These are phyloP conservation scores for Andrena marginata DNA, from an alignment of 2,888 invertebrate species.

Conservation along the genomic window DNA sequence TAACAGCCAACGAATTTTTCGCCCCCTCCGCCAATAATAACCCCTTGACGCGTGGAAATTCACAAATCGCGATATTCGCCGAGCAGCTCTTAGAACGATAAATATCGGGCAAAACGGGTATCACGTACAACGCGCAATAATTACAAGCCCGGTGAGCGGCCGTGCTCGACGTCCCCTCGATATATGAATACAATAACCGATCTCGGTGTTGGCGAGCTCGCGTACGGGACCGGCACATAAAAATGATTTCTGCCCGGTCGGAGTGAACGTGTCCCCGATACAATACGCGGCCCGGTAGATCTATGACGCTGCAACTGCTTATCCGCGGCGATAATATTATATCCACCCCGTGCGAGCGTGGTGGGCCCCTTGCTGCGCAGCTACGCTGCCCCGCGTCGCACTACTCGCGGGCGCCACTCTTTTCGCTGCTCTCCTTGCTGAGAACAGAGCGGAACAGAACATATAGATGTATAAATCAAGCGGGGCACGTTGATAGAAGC, in stretches of 20 bases:
- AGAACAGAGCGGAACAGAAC: slow-evolving; percentile 69
- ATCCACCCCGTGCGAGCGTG: slow-evolving; percentile 59
- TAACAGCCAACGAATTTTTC: slow-evolving; percentile 1
- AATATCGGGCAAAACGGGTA: slow-evolving; percentile 6
- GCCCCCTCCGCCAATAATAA: background rate
- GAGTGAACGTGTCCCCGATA: slow-evolving; percentile 48
- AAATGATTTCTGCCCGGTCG: slow-evolving; percentile 51
- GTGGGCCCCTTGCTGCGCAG: slow-evolving; percentile 53
- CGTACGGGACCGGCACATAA: slow-evolving; percentile 31
- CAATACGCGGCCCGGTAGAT: slow-evolving; percentile 48
- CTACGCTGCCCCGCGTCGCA: slow-evolving; percentile 35
- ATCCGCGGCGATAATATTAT: slow-evolving; percentile 67
- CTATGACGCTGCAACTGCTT: slow-evolving; percentile 55
- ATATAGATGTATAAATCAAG: slow-evolving; percentile 81
- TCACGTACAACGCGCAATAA: slow-evolving; percentile 2
- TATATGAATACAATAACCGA: slow-evolving; percentile 43
- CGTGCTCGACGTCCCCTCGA: slow-evolving; percentile 12
- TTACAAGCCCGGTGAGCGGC: slow-evolving; percentile 6
- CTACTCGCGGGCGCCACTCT: slow-evolving; percentile 33
- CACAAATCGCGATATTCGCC: background rate
- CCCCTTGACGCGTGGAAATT: slow-evolving; percentile 1
- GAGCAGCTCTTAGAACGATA: slow-evolving; percentile 19
- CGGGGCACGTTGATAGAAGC: slow-evolving; percentile 81
- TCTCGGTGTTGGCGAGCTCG: slow-evolving; percentile 6
- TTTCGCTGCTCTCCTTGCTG: slow-evolving; percentile 37